phyloP scores from a whole-genome alignment of 2,113 vertebrate species.

The Cottus gobio region DNA sequence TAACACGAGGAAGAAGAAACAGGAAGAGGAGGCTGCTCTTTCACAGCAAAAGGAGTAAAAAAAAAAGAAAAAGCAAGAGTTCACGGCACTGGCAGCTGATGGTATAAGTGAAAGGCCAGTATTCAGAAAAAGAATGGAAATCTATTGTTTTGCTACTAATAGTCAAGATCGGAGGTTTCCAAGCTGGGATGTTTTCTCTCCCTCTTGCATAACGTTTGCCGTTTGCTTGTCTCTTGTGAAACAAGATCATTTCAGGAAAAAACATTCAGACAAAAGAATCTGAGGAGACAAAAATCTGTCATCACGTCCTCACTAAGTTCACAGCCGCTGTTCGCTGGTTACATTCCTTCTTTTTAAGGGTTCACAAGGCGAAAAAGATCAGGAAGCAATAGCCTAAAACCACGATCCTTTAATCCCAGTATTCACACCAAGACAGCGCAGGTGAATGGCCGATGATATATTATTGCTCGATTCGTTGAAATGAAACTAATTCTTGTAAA shows the following conservation, averaged over 20 bases:
- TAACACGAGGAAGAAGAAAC: not conserved
- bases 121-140: too few species aligned
- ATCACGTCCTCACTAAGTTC: not conserved
- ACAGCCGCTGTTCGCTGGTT: not conserved
- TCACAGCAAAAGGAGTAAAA: not conserved
- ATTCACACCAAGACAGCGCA: not conserved
- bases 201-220: not conserved
- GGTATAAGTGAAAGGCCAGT: not conserved
- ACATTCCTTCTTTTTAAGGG: not conserved
- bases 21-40: not conserved
- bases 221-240: not conserved
- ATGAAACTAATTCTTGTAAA: constrained; percentile 15
- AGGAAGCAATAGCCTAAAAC: not conserved
- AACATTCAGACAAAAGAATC: not conserved
- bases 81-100: not conserved
- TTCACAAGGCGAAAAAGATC: not conserved
- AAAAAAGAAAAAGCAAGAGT: not conserved
- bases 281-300: not conserved
- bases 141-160: not conserved
- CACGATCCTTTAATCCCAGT: constrained; percentile 15
- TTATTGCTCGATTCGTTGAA: constrained; percentile 22
- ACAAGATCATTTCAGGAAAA: not conserved
- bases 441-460: constrained; percentile 12
- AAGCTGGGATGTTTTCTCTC: not conserved
- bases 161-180: too few species aligned